Conservation (phyloP, 2,113 vertebrate species). For the Pseudopodoces humilis region DNA sequence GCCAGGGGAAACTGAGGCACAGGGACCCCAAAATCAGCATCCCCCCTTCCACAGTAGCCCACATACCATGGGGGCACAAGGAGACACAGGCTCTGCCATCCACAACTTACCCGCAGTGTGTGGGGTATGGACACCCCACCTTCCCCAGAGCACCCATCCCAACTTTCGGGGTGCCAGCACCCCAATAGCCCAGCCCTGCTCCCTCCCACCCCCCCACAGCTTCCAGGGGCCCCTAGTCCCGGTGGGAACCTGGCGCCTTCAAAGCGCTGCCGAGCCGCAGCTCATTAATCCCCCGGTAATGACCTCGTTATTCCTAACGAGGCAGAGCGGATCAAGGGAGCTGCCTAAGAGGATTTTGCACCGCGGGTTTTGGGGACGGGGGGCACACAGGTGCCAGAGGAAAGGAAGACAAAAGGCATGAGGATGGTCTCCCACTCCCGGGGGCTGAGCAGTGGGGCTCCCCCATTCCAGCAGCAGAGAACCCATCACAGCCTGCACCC, state of each 20-base stretch:
- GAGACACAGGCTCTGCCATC: not conserved
- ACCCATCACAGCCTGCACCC: not conserved
- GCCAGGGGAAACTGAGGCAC: not conserved
- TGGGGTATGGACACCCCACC: not conserved
- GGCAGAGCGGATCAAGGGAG: slow-evolving; percentile 14
- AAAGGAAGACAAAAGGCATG: not conserved
- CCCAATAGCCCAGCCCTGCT: not conserved
- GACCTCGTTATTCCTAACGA: slow-evolving; percentile 56
- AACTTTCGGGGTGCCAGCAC: not conserved
- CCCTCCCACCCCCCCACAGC: rapidly evolving
- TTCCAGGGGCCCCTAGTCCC: not conserved
- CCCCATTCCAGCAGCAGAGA: not conserved
- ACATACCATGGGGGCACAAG: not conserved
- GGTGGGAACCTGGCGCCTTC: slow-evolving; percentile 4
- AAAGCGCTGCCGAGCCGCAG: not conserved
- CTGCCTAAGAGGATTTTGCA: slow-evolving; percentile 45
- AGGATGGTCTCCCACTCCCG: rapidly evolving
- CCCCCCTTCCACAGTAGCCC: not conserved
- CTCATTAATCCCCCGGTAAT: slow-evolving; percentile 55
- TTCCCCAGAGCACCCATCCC: not conserved
- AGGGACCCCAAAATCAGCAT: not conserved
- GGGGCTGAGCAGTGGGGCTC: rapidly evolving
- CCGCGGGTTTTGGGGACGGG: not conserved
- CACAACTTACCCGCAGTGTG: not conserved
- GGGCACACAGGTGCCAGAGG: slow-evolving; percentile 11